These are phyloP conservation scores for Adela reaumurella DNA, from an alignment of 2,888 invertebrate genomes.

Conservation along the genomic window DNA sequence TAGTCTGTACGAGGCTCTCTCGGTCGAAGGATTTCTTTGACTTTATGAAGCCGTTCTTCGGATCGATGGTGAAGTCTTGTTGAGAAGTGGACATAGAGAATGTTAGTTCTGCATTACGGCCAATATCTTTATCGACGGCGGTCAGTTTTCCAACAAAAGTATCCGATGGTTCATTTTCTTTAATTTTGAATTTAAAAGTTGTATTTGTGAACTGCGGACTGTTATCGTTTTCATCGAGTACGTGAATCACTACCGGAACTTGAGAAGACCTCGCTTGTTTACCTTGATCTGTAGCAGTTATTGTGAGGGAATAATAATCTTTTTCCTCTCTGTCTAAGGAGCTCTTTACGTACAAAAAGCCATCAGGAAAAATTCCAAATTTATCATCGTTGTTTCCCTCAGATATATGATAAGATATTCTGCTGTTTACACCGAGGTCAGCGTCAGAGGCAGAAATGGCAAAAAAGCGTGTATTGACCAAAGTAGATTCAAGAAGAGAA, in stretches of 20 bases:
- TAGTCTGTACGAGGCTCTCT: slow-evolving; percentile 74
- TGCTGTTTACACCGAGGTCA: slow-evolving; percentile 78
- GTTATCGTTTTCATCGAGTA: slow-evolving; percentile 96
- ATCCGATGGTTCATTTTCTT: slow-evolving; percentile 84
- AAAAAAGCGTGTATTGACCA: slow-evolving; percentile 88
- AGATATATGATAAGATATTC: slow-evolving; percentile 75
- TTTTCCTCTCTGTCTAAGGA: slow-evolving; percentile 83
- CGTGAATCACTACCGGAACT: slow-evolving; percentile 88
- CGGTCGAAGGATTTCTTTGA: slow-evolving; percentile 85
- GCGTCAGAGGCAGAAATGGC: slow-evolving; percentile 85
- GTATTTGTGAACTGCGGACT: slow-evolving; percentile 87
- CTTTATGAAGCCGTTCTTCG: slow-evolving; percentile 86
- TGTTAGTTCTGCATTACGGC: slow-evolving; percentile 85
- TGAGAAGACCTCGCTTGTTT: slow-evolving; percentile 73
- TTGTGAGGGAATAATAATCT: slow-evolving; percentile 87
- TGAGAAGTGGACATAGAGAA: slow-evolving; percentile 73
- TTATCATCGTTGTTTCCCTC: slow-evolving; percentile 83
- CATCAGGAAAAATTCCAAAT: slow-evolving; percentile 95
- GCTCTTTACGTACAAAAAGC: slow-evolving; percentile 83
- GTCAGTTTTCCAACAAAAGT: slow-evolving; percentile 89
- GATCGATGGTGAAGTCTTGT: slow-evolving; percentile 82
- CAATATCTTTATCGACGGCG: slow-evolving; percentile 87
- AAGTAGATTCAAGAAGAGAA: slow-evolving; percentile 83
- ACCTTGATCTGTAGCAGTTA: slow-evolving; percentile 81
- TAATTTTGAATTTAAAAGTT: slow-evolving; percentile 85